A percentile compares a stretch with the other conserved stretches of the same genome.
These are phyloP conservation scores for Oostethus manadensis DNA, from an alignment of 2,113 vertebrate species.

Conservation along the genomic window DNA sequence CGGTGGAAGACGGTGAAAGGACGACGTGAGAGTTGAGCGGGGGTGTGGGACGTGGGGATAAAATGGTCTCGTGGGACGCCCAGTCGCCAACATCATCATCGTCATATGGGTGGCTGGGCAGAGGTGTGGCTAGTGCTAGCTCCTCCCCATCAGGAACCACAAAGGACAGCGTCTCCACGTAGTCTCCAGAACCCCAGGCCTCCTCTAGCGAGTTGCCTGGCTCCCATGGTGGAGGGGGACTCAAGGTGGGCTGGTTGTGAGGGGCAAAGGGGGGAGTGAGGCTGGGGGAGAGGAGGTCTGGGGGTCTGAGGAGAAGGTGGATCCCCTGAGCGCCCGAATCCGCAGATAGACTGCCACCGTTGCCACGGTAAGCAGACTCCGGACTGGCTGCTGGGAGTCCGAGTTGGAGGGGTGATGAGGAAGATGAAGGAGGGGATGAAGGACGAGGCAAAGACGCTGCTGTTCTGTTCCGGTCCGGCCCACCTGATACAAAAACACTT, in stretches of 20 bases:
- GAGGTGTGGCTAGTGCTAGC: conserved; percentile 58
- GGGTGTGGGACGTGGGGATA: conserved; percentile 55
- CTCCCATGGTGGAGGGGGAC: conserved; percentile 62
- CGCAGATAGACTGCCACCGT: conserved; percentile 29
- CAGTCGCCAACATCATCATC: conserved; percentile 45
- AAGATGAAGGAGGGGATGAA: conserved; percentile 24
- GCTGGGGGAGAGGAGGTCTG: conserved; percentile 67
- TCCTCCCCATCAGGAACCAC: conserved; percentile 69
- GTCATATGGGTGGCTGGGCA: conserved; percentile 65
- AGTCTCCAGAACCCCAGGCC: conserved; percentile 81
- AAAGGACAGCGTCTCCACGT: conserved; percentile 77
- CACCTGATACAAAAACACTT: conserved; percentile 25
- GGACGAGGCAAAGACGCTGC: conserved; percentile 20
- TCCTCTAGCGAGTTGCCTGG: conserved; percentile 66
- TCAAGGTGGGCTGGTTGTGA: conserved; percentile 65
- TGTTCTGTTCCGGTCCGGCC: conserved; percentile 36
- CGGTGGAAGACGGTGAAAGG: conserved; percentile 57
- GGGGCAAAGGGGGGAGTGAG: conserved; percentile 64
- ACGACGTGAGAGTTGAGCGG: conserved; percentile 50
- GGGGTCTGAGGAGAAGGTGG: conserved; percentile 71
- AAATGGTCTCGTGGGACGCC: conserved; percentile 59
- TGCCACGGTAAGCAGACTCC: conserved; percentile 36
- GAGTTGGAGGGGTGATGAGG: conserved; percentile 10
- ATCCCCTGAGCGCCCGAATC: conserved; percentile 71
- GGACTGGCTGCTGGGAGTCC: conserved; percentile 19